Conservation (phyloP, 2,113 vertebrate genomes). For the Ascaphus truei region DNA sequence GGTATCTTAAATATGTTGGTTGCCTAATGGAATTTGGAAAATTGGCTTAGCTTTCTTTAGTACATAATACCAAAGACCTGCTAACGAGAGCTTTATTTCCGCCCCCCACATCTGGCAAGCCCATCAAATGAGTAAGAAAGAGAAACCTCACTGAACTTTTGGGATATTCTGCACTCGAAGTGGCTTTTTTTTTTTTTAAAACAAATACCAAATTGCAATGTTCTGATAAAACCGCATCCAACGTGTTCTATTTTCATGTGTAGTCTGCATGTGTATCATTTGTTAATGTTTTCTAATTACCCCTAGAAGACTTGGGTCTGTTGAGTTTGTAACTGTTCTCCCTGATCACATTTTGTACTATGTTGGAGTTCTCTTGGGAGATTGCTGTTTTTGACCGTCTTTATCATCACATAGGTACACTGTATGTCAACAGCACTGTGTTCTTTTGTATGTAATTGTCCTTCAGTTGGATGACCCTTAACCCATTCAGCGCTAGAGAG, state of each 20-base stretch:
- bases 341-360: neutral
- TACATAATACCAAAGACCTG: neutral
- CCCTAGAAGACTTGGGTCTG: neutral
- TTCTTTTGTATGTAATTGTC: neutral
- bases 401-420: no score
- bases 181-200: slow-evolving; percentile 26
- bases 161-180: neutral
- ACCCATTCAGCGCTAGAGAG: neutral
- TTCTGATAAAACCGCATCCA: neutral
- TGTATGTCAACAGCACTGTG: neutral
- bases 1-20: no score
- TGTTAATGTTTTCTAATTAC: neutral
- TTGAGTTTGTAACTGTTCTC: neutral
- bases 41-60: no score
- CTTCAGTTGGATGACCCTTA: neutral
- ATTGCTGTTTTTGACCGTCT: neutral
- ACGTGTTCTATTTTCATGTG: neutral
- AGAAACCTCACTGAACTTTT: neutral
- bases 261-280: neutral
- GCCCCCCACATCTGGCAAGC: neutral
- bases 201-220: slow-evolving; percentile 7
- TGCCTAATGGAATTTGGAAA: no score
- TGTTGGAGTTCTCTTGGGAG: neutral
- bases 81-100: neutral
- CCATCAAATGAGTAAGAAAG: neutral